Conservation (phyloP, 2,888 invertebrate genomes). For the Ochropleura leucogaster region DNA sequence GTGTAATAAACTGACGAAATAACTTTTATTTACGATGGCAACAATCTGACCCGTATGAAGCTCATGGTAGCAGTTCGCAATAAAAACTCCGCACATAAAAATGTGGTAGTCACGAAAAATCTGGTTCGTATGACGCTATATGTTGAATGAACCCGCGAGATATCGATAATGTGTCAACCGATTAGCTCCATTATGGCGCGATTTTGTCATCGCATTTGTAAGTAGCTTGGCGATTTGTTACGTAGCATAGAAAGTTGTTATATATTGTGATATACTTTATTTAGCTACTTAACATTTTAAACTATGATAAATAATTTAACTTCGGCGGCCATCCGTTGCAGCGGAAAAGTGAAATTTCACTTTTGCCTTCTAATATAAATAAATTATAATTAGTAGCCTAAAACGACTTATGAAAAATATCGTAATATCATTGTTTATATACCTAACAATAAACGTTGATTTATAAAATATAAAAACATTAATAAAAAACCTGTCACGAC, state of each 20-base stretch:
- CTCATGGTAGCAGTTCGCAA: conserved; percentile 27
- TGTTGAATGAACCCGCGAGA: conserved; percentile 19
- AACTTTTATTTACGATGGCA: conserved; percentile 48
- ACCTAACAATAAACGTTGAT: too few species aligned
- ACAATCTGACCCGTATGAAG: conserved; percentile 41
- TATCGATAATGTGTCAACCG: conserved; percentile 45
- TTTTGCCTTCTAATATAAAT: conserved; percentile 16
- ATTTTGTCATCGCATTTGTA: conserved; percentile 22
- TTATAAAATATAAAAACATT: neutral
- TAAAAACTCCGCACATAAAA: conserved; percentile 42
- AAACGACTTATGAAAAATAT: neutral
- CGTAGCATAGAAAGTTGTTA: conserved; percentile 20
- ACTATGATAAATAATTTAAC: conserved; percentile 14
- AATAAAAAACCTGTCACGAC: conserved; percentile 1
- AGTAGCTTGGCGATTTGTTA: conserved; percentile 1
- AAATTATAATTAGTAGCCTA: neutral
- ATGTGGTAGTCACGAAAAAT: conserved; percentile 27
- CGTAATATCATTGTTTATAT: neutral
- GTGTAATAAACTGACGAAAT: conserved; percentile 43
- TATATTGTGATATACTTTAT: neutral
- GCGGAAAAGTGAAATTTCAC: conserved; percentile 14
- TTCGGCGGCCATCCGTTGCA: neutral
- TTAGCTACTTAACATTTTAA: conserved; percentile 18
- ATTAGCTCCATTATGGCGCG: conserved; percentile 26
- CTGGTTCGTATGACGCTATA: conserved; percentile 27